Evolutionary conservation across 1,140 invertebrate genomes (phyloP).

Genomic region (Drosophila subpulchrella): DNA sequence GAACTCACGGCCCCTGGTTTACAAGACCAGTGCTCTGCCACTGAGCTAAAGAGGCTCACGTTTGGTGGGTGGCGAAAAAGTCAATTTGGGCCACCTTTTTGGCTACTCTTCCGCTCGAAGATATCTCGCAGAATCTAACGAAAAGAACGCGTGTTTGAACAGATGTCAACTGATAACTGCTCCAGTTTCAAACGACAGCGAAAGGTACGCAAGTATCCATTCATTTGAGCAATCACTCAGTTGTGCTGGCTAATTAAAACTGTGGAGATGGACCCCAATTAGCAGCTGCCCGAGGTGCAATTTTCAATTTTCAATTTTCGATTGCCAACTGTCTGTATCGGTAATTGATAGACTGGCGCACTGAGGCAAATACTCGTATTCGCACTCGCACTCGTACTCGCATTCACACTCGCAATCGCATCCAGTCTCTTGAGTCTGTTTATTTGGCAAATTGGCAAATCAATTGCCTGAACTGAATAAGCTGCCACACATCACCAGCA

Average conservation of each 20-base stretch:
- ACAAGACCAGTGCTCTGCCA: conserved; percentile 97
- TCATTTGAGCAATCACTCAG: conserved; percentile 38
- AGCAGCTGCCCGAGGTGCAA: conserved; percentile 31
- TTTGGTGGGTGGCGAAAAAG: neutral
- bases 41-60: conserved; percentile 93
- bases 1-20: conserved; percentile 97
- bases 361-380: conserved; percentile 42
- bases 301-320: conserved; percentile 36
- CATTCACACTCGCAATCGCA: neutral
- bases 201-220: conserved; percentile 21
- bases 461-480: conserved; percentile 60
- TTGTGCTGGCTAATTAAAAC: conserved; percentile 41
- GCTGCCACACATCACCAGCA: conserved; percentile 31
- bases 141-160: conserved; percentile 30
- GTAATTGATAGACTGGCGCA: conserved; percentile 43
- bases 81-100: neutral
- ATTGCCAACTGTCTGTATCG: conserved; percentile 13
- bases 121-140: neutral
- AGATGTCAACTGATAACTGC: conserved; percentile 39
- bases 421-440: conserved; percentile 34
- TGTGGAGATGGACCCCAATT: conserved; percentile 36
- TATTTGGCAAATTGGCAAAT: conserved; percentile 69
- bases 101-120: neutral
- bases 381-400: neutral
- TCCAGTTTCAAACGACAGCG: neutral